Percentiles rank a stretch among this genome's conserved stretches.
These are phyloP conservation scores for Sepiola atlantica DNA, from an alignment of 2,888 invertebrate genomes.

Conservation along the genomic window DNA sequence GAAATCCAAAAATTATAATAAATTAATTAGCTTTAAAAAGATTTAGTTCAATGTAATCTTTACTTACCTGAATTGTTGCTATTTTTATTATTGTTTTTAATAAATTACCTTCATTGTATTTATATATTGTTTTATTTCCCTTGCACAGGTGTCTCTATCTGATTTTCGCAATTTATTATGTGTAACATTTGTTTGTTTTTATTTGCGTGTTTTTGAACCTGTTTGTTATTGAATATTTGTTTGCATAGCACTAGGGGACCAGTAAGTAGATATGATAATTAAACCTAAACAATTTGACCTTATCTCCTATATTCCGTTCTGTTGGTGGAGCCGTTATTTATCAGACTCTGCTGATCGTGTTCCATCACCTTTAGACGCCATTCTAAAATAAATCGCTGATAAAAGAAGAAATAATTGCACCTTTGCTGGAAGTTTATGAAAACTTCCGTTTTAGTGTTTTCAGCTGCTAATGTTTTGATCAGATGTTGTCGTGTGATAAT, in stretches of 20 bases:
- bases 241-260: not conserved
- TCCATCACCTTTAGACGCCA: not conserved
- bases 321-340: not conserved
- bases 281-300: not conserved
- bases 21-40: too few relatives aligned
- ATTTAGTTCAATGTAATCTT: too few relatives aligned
- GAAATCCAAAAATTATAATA: too few relatives aligned
- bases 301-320: not conserved
- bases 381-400: not conserved
- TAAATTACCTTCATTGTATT: not conserved
- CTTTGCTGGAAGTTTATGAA: not conserved
- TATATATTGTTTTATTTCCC: not conserved
- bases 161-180: not conserved
- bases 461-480: not conserved
- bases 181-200: not conserved
- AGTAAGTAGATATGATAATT: not conserved
- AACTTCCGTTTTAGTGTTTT: not conserved
- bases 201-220: not conserved
- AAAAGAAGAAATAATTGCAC: conserved; percentile 35
- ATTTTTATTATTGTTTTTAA: not conserved
- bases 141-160: not conserved
- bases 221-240: not conserved
- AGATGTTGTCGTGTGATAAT: not conserved
- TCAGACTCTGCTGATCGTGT: not conserved
- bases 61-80: too few relatives aligned